Evolutionary conservation across 2,797 vertebrate genomes (phyloP), one percentile per base, ranked within the genome.

Genomic region (Xenops minutus): DNA sequence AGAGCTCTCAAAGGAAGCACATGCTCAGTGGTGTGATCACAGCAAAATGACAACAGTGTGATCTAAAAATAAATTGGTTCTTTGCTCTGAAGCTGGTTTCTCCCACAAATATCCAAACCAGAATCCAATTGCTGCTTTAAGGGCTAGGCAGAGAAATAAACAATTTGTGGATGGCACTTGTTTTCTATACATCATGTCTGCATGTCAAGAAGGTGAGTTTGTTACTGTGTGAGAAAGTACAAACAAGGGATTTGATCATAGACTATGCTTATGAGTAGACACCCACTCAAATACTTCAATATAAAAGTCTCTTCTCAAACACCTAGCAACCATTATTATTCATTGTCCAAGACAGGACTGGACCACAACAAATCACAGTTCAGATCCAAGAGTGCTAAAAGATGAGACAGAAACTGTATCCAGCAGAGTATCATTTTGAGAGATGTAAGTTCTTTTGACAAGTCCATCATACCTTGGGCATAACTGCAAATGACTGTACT

Each of bases 1-100:
- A 94, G 94, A 97, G 80, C 88, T 89, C 81, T 95, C 89, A 96
- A 93, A 96, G 62, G 87, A 95, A 96, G 81, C 89, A 93, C 84
- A 85, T 81, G 88, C 80, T 94, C 13, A 0, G 9, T 49, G 55
- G 84, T 96, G 88, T 84, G 92, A 95, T 96, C 83, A 91, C 91
- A 95, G 94, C 48, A 62, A 92, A 92, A 90, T 37, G 80, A 91
- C 91, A 96, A 96, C 18, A 14, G 58, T 32, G 14, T 21, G 74
- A 85, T 88, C 83, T 92, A 93, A 96, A 97, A 96, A 96, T 96
- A 96, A 96, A 81, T 15, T 43, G 36, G 55, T 79, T 82, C 59
- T 87, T 84, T 92, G 23, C 67, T 86, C 92, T 92, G 58, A 91
- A 89, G 84, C 55, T 83, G 30, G 10, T 73, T 95, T 94, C 92